Conservation (phyloP, 1,140 invertebrate genomes). For the Nasonia vitripennis region DNA sequence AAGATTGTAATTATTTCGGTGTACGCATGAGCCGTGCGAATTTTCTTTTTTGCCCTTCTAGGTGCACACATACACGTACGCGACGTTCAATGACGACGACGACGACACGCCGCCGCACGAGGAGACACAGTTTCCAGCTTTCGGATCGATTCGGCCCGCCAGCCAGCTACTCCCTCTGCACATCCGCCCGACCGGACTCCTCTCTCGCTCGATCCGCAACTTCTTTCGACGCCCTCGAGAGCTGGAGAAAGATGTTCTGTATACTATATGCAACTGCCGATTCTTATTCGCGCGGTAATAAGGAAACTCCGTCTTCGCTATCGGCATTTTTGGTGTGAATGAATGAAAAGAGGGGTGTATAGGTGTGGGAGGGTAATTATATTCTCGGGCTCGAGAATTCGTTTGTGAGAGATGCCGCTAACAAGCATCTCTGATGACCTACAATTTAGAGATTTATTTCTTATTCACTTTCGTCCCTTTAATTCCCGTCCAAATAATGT, state of each 20-base stretch:
- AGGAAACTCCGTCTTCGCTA: background rate
- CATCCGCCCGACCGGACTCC: background rate
- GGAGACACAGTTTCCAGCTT: constrained; percentile 29
- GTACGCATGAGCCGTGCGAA: too few relatives aligned
- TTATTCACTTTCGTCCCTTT: too few relatives aligned
- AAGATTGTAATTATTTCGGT: too few relatives aligned
- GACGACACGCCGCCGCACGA: background rate
- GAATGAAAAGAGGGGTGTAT: too few relatives aligned
- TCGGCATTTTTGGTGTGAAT: background rate
- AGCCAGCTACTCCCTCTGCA: background rate
- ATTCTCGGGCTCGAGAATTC: too few relatives aligned
- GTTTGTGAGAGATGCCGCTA: too few relatives aligned
- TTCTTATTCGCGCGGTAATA: background rate
- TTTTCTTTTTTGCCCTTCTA: background rate
- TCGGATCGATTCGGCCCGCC: constrained; percentile 22
- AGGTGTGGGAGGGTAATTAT: too few relatives aligned
- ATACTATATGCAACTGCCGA: background rate
- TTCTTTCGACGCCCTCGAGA: background rate
- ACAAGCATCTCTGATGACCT: too few relatives aligned
- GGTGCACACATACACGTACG: background rate
- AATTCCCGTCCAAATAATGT: too few relatives aligned
- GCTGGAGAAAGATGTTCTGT: background rate
- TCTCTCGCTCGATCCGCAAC: background rate
- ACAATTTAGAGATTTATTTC: too few relatives aligned
- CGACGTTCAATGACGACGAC: background rate